Evolutionary conservation across 2,113 vertebrate species (phyloP).

Genomic region (Ursus arctos): DNA sequence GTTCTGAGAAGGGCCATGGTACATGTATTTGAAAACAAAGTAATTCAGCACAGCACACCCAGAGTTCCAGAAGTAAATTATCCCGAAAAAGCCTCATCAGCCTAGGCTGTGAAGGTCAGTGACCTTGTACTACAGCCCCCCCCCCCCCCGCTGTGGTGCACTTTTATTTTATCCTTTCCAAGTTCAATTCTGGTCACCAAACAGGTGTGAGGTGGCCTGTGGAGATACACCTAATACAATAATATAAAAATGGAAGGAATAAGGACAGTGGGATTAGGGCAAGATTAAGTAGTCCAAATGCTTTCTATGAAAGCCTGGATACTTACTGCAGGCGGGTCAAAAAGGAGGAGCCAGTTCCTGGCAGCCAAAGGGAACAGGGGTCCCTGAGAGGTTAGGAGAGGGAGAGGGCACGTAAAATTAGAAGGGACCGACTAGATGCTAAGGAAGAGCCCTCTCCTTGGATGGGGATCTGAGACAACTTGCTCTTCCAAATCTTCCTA

Average conservation of each 20-base stretch:
- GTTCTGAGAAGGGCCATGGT: neutral
- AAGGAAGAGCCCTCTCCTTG: neutral
- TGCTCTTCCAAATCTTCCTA: neutral
- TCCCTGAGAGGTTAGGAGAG: neutral
- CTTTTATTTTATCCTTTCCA: neutral
- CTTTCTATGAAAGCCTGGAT: neutral
- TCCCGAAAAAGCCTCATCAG: neutral
- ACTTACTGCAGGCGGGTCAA: neutral
- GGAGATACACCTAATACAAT: neutral
- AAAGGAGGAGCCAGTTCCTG: neutral
- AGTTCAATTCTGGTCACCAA: neutral
- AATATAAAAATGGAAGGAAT: neutral
- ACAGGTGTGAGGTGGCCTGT: neutral
- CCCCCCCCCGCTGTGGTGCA: neutral
- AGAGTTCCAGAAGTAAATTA: slow-evolving; percentile 20
- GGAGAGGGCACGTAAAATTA: neutral
- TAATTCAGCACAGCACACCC: neutral
- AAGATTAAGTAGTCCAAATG: neutral
- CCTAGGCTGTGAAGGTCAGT: neutral
- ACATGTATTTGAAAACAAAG: slow-evolving; percentile 47
- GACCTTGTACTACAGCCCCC: neutral
- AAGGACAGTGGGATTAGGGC: neutral
- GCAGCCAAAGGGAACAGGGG: neutral
- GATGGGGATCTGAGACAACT: neutral
- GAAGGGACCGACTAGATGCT: neutral